Evolutionary conservation across 2,888 invertebrate genomes (phyloP).

Genomic region (Malthinus seriepunctatus): DNA sequence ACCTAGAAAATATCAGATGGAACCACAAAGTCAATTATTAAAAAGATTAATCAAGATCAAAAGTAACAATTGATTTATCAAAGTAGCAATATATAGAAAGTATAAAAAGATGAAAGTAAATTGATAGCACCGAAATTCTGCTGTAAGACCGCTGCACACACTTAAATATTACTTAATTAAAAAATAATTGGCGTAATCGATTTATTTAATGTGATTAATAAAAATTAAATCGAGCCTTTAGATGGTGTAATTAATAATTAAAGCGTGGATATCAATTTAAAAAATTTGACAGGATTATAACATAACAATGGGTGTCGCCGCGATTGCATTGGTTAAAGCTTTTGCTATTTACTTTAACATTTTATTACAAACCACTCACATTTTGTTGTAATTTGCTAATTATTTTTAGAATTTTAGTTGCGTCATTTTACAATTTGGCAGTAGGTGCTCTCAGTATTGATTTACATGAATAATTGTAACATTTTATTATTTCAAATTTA

Average conservation of each 20-base stretch:
- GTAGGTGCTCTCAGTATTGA: conserved; percentile 3
- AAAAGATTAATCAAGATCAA: too few relatives aligned
- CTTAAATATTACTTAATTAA: neutral
- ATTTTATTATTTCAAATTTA: too few relatives aligned
- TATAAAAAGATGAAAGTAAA: too few relatives aligned
- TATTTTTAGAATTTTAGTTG: conserved; percentile 5
- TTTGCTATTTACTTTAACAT: neutral
- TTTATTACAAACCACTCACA: neutral
- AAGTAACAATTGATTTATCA: too few relatives aligned
- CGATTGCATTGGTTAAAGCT: neutral
- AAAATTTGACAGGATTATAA: conserved; percentile 1
- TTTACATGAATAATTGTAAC: neutral
- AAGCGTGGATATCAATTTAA: neutral
- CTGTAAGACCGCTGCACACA: too few relatives aligned
- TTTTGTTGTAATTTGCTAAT: conserved; percentile 1
- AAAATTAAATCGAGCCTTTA: conserved; percentile 1
- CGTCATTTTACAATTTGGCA: conserved; percentile 5
- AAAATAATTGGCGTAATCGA: conserved; percentile 2
- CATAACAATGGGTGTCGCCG: conserved; percentile 1
- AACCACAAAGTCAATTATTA: too few relatives aligned
- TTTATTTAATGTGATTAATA: neutral
- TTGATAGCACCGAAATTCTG: too few relatives aligned
- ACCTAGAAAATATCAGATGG: too few relatives aligned
- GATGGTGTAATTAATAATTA: conserved; percentile 1
- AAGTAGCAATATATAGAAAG: too few relatives aligned